A percentile compares a stretch with the other conserved stretches of the same genome.
phyloP scores from a whole-genome alignment of 2,888 invertebrate species.

The Periphyllus acericola region DNA sequence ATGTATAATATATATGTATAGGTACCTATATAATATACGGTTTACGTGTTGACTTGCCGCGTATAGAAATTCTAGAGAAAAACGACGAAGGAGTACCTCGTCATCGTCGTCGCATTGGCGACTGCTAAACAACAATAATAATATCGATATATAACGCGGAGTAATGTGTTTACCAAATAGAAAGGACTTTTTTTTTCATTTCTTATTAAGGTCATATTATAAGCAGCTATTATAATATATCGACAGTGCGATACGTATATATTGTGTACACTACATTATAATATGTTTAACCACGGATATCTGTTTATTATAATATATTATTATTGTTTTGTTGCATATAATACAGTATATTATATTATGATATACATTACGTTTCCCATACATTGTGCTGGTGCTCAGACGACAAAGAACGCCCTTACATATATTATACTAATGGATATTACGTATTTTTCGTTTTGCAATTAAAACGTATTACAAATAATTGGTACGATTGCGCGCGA shows the following conservation, averaged over 20 bases:
- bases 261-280: neutral
- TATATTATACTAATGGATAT: neutral
- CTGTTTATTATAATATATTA: neutral
- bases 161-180: slow-evolving; percentile 5
- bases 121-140: neutral
- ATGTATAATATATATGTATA: too few species aligned
- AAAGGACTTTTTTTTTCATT: slow-evolving; percentile 21
- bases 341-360: neutral
- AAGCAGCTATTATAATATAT: neutral
- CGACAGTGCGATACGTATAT: neutral
- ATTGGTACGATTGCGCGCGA: neutral
- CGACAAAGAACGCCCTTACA: neutral
- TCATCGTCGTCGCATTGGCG: neutral
- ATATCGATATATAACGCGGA: neutral
- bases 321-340: neutral
- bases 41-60: neutral
- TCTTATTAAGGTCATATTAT: slow-evolving; percentile 17
- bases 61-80: neutral
- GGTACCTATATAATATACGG: too few species aligned
- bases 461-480: neutral
- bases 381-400: neutral
- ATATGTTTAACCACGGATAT: neutral
- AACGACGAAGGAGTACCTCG: neutral
- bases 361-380: neutral
- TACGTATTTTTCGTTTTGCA: neutral